phyloP scores from a whole-genome alignment of 1,140 invertebrate genomes.

The Bicyclus anynana region DNA sequence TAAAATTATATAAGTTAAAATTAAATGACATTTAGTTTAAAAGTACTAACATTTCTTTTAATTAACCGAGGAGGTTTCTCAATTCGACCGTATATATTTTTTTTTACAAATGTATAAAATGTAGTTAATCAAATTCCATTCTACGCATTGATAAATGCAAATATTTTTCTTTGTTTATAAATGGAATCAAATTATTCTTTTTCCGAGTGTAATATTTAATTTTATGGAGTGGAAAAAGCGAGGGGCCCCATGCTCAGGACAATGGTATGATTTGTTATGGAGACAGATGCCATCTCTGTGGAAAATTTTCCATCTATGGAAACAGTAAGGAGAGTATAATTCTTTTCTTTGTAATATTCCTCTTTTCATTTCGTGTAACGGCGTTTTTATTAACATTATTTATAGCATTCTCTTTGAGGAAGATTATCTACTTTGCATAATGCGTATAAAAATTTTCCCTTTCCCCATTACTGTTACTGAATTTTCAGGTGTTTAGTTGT shows the following conservation, averaged over 20 bases:
- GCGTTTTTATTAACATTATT: slow-evolving; percentile 50
- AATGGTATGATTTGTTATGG: slow-evolving; percentile 66
- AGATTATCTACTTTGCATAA: slow-evolving; percentile 41
- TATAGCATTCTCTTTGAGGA: slow-evolving; percentile 34
- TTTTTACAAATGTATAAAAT: background rate
- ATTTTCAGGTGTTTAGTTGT: slow-evolving; percentile 5
- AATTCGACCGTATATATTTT: too few species aligned
- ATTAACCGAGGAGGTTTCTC: too few species aligned
- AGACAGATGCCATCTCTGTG: slow-evolving; percentile 47
- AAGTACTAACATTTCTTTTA: too few species aligned
- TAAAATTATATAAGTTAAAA: too few species aligned
- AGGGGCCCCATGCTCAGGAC: slow-evolving; percentile 42
- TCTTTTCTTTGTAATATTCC: slow-evolving; percentile 30
- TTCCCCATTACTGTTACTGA: slow-evolving; percentile 2
- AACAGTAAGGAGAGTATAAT: slow-evolving; percentile 43
- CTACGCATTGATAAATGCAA: too few species aligned
- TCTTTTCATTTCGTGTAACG: slow-evolving; percentile 35
- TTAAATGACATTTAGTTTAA: too few species aligned
- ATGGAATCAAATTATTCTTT: slow-evolving; percentile 57
- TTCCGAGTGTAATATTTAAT: slow-evolving; percentile 58
- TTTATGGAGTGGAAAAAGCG: slow-evolving; percentile 67
- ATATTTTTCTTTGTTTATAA: too few species aligned
- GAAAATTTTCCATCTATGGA: slow-evolving; percentile 48
- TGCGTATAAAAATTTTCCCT: slow-evolving; percentile 11
- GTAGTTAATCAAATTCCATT: background rate